These are phyloP conservation scores for Pipistrellus kuhlii DNA, from an alignment of 2,797 vertebrate species.

Conservation along the genomic window DNA sequence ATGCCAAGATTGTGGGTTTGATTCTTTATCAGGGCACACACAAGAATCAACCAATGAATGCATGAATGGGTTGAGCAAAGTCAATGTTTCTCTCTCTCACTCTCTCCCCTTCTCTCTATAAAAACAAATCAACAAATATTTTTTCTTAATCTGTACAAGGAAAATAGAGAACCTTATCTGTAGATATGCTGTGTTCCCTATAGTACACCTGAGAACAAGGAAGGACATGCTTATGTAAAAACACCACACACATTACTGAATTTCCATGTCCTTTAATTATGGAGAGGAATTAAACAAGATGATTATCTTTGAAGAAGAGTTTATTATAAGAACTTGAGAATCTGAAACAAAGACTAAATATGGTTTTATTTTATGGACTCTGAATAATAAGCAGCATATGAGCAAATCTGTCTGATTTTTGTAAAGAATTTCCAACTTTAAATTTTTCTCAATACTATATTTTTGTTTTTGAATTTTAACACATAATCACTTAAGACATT, in stretches of 20 bases:
- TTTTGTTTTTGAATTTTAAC: conserved; percentile 55
- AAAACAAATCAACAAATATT: background rate
- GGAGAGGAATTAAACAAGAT: conserved; percentile 3
- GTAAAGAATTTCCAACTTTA: conserved; percentile 37
- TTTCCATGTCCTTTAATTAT: conserved; percentile 34
- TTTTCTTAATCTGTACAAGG: background rate
- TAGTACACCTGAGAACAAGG: background rate
- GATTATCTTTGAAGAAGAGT: conserved; percentile 24
- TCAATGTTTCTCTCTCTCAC: background rate
- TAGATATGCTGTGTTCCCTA: background rate
- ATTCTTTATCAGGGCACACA: background rate
- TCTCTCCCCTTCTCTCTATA: background rate
- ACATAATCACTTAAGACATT: conserved; percentile 22
- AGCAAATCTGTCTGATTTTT: conserved; percentile 41
- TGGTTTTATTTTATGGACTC: background rate
- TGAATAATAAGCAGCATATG: conserved; percentile 12
- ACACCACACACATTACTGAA: background rate
- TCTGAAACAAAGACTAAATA: conserved; percentile 33
- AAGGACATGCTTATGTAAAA: conserved; percentile 1
- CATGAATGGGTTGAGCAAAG: background rate
- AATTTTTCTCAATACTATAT: conserved; percentile 7
- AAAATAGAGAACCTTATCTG: conserved; percentile 2
- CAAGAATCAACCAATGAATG: background rate
- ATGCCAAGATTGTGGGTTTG: background rate
- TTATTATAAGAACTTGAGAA: conserved; percentile 46